These are phyloP conservation scores for Tetranychus piercei DNA, from an alignment of 2,888 invertebrate species.

Conservation along the genomic window DNA sequence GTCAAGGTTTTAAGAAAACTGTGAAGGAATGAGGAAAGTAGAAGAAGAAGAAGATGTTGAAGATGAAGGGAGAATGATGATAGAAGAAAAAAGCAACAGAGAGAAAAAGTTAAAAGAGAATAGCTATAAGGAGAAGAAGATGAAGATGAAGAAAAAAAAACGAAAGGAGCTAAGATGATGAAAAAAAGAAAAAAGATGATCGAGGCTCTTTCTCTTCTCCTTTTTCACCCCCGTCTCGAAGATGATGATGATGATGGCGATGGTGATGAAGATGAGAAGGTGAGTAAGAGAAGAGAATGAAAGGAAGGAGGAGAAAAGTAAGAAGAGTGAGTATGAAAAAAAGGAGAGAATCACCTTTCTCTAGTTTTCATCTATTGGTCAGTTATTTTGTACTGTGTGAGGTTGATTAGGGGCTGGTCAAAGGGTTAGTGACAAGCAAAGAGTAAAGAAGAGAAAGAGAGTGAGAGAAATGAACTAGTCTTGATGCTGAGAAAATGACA, in stretches of 20 bases:
- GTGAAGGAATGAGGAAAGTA: neutral
- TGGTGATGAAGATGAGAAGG: neutral
- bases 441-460: too few relatives aligned
- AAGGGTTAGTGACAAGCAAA: too few relatives aligned
- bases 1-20: neutral
- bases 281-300: neutral
- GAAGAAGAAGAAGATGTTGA: neutral
- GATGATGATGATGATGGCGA: neutral
- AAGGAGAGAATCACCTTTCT: constrained; percentile 1
- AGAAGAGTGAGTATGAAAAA: neutral
- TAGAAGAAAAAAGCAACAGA: neutral
- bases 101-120: neutral
- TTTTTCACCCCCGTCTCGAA: neutral
- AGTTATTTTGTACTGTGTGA: neutral
- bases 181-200: neutral
- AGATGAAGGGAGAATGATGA: neutral
- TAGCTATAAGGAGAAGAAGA: neutral
- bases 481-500: too few relatives aligned
- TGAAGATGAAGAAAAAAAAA: neutral
- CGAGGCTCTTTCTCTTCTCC: neutral
- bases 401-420: too few relatives aligned
- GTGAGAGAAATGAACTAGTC: neutral
- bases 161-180: neutral
- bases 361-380: neutral
- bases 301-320: constrained; percentile 1